Evolutionary conservation across 2,113 vertebrate species (phyloP).

Genomic region (Thamnophis sirtalis): DNA sequence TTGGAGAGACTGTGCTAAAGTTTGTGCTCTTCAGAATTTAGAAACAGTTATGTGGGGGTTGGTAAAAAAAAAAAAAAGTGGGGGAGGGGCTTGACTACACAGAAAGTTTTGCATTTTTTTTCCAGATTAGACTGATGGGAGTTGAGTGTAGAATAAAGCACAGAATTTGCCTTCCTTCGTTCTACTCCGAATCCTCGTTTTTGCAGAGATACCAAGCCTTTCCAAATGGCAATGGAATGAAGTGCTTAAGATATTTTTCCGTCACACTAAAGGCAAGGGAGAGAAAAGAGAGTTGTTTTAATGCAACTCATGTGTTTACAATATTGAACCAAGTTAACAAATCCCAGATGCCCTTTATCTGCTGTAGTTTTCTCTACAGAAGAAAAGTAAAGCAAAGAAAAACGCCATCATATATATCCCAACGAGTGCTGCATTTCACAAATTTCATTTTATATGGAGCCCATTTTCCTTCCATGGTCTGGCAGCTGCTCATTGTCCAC

Average conservation of each 20-base stretch:
- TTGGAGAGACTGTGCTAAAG: background rate
- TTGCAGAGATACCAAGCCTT: background rate
- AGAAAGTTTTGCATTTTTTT: background rate
- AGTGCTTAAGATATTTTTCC: background rate
- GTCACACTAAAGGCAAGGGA: background rate
- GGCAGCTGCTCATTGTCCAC: background rate
- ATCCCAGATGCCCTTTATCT: slow-evolving; percentile 53
- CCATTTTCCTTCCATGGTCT: background rate
- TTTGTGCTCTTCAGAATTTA: background rate
- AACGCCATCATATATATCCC: slow-evolving; percentile 1
- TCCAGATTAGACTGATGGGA: background rate
- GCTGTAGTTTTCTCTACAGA: slow-evolving; percentile 37
- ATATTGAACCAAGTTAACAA: slow-evolving; percentile 43
- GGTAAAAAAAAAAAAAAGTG: background rate
- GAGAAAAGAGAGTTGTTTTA: slow-evolving; percentile 8
- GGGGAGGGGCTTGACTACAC: background rate
- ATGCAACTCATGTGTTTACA: slow-evolving; percentile 51
- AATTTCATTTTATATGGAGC: background rate
- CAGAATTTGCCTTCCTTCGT: background rate
- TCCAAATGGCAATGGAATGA: slow-evolving; percentile 2
- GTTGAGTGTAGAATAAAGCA: background rate
- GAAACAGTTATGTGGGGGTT: background rate
- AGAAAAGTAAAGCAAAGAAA: background rate
- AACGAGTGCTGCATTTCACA: background rate
- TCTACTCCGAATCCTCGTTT: background rate